Evolutionary conservation across 2,888 invertebrate species (phyloP), one percentile per base, ranked within the genome.

Genomic region (Chrysotoxum bicinctum): DNA sequence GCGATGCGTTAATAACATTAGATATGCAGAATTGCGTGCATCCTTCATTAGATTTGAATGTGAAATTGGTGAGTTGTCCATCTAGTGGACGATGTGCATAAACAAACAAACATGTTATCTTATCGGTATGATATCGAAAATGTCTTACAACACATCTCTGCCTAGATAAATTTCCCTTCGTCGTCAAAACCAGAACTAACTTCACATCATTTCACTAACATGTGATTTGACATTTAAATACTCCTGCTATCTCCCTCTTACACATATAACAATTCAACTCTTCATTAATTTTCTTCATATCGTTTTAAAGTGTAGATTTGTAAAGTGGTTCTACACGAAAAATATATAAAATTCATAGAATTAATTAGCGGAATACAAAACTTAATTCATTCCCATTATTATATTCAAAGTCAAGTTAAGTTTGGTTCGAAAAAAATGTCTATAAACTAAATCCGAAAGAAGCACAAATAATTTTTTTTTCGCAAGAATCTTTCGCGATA

Each of bases 141-240:
- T 19, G 26, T 7, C 6, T n/a, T 26, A 1, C 21, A 19, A 2
- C 43, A 16, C 40, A 82, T 54, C 23, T 8, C 60, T 45, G 68
- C 5, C 21, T 6, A 2, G 0, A 16, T 6, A 35, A 78, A 78
- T 74, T 68, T 72, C 76, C 78, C 35, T 32, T 6, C 3, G 0
- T 12, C 10, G 0, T 1, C 2, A 0, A 2, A 87, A 87, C 40
- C 32, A 12, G 56, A 37, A 10, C 87, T 69, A 86, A 83, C 88
- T 87, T 88, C 87, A 73, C 12, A 10, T 0, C 10, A 19, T 9
- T 40, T n/a, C 23, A 3, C 43, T 26, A 48, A 76, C 80, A 85
- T 85, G 85, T 85, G 85, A 80, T 85, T 52, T 79, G 80, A 76
- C 85, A 80, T 85, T 85, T 77, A 48, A 54, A 1, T 14, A 9